Base-by-base conservation (phyloP, 2,797 vertebrate species). In the Clarias fuscus region DNA sequence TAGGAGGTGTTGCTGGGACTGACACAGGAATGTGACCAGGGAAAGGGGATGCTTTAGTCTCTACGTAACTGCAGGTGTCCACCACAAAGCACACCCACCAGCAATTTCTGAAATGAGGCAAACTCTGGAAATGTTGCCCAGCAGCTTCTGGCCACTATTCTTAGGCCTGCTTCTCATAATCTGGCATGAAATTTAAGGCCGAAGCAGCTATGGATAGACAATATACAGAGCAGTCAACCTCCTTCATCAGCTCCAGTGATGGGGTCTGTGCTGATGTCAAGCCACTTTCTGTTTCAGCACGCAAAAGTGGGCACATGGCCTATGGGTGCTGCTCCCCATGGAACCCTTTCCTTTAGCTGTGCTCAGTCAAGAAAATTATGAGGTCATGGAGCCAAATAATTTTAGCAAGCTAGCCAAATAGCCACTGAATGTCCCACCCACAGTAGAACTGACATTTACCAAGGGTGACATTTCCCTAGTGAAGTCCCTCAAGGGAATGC, bases 21-120 rank as follows among this genome's bases (percentile, higher is more conserved):
- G 82, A 84, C 78, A 79, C 77, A 85, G 85, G 87, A 88, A 88
- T 89, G 84, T 89, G 87, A 89, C 81, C 79, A 84, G 84, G 84
- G 81, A 86, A 81, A 75, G 64, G 40, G 86, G 86, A 90, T 91
- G 83, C 81, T 90, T 90, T 67, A 37, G 73, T 79, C 83, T 84
- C 84, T 85, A 87, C 67, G 88, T 90, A 90, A 91, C 90, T 87
- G 88, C 89, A 89, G 89, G 90, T 90, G 91, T 90, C 82, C 86
- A 88, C 84, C 77, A 76, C 58, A 59, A 71, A 87, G 83, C 77
- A 83, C 82, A 61, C 48, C 56, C 75, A 87, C 89, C 79, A 89
- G 40, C 70, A 84, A 84, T 86, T 64, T 86, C 59, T 87, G 78
- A 81, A 90, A 84, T 89, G 86, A 86, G 86, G 77, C 84, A 80